Evolutionary conservation across 1,140 invertebrate genomes (phyloP).

Genomic region (Drosophila baimaii): DNA sequence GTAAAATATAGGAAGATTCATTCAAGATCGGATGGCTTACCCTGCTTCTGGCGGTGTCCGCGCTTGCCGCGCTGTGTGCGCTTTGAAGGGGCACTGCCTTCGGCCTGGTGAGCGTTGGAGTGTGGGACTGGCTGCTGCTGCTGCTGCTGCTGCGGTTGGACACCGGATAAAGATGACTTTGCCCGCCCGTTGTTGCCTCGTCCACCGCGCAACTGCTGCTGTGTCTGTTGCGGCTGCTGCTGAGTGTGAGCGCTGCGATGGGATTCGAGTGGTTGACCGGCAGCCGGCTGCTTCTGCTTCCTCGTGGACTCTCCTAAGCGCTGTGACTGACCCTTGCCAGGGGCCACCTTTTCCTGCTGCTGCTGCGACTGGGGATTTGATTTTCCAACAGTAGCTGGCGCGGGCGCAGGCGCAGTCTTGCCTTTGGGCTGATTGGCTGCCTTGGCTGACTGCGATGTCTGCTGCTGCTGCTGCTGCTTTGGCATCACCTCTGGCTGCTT

Average conservation of each 20-base stretch:
- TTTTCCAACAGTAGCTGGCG: constrained; percentile 14
- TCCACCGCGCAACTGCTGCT: constrained; percentile 36
- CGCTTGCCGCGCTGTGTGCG: constrained; percentile 72
- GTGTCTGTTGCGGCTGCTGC: constrained; percentile 5
- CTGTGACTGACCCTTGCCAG: constrained; percentile 35
- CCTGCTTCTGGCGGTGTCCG: constrained; percentile 69
- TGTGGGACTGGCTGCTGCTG: constrained; percentile 33
- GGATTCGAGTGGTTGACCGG: constrained; percentile 13
- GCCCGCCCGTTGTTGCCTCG: constrained; percentile 46
- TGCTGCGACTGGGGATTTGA: constrained; percentile 21
- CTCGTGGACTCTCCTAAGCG: constrained; percentile 41
- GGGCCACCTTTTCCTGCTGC: constrained; percentile 17
- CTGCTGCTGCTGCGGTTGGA: constrained; percentile 17
- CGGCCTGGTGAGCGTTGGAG: constrained; percentile 34
- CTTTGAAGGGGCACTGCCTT: constrained; percentile 41
- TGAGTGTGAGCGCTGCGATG: constrained; percentile 10
- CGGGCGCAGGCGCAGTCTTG: constrained; percentile 20
- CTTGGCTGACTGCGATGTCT: constrained; percentile 14
- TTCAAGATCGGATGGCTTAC: constrained; percentile 25
- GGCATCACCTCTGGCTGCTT: constrained; percentile 39
- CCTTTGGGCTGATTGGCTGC: constrained; percentile 7
- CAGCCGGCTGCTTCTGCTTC: constrained; percentile 48
- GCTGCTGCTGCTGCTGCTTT: constrained; percentile 21
- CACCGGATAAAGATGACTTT: constrained; percentile 25
- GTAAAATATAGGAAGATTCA: background rate